Conservation (phyloP, 2,888 invertebrate genomes). For the Synanthedon vespiformis region DNA sequence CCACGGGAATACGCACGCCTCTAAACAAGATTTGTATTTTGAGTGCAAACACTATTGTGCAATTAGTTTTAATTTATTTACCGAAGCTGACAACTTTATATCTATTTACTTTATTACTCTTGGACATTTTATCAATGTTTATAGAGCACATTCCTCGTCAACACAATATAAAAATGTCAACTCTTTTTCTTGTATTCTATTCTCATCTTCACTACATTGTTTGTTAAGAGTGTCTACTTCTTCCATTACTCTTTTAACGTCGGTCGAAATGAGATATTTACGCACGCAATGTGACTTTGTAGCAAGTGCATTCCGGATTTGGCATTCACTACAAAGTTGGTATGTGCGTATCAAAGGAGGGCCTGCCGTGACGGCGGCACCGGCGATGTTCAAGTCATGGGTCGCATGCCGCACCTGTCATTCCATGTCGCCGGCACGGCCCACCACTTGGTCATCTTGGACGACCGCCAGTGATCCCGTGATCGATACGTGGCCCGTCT, state of each 20-base stretch:
- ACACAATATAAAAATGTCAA: not conserved
- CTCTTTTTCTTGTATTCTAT: not conserved
- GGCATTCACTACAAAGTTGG: not conserved
- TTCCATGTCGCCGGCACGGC: slow-evolving; percentile 54
- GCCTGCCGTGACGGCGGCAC: slow-evolving; percentile 30
- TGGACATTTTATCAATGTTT: slow-evolving; percentile 27
- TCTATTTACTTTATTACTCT: slow-evolving; percentile 50
- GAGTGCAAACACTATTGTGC: slow-evolving; percentile 44
- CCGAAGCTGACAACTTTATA: slow-evolving; percentile 44
- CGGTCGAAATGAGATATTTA: not conserved
- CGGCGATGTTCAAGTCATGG: slow-evolving; percentile 51
- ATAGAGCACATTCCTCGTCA: not conserved
- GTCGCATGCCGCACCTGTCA: slow-evolving; percentile 68
- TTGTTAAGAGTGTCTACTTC: not conserved
- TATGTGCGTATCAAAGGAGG: slow-evolving; percentile 28
- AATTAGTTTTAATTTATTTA: slow-evolving; percentile 51
- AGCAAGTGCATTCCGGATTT: not conserved
- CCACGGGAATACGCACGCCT: slow-evolving; percentile 49
- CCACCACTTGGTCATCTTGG: slow-evolving; percentile 65
- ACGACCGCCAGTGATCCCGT: slow-evolving; percentile 53
- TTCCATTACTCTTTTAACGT: not conserved
- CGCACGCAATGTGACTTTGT: not conserved
- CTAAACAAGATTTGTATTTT: slow-evolving; percentile 51
- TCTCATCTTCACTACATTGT: not conserved
- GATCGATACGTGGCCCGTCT: slow-evolving; percentile 62